These are phyloP conservation scores for Rhinella marina DNA, from an alignment of 2,797 vertebrate genomes.

Conservation along the genomic window DNA sequence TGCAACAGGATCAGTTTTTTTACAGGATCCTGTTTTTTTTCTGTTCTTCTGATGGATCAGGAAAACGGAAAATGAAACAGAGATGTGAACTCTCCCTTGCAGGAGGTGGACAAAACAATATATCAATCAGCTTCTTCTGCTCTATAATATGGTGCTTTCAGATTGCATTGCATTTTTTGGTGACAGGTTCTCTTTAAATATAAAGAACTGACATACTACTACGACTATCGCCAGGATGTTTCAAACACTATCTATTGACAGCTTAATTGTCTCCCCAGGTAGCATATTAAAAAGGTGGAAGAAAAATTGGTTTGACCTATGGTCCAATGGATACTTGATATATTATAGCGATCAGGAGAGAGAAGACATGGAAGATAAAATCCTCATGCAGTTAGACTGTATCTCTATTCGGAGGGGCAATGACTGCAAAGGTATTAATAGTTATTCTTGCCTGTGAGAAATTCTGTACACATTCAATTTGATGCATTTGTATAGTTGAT, in stretches of 20 bases:
- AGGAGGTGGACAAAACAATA: no score
- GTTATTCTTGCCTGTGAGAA: not conserved
- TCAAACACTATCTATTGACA: not conserved
- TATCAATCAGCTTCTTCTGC: no score
- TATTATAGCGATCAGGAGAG: conserved; percentile 90
- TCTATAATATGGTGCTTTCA: no score
- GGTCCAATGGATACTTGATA: conserved; percentile 88
- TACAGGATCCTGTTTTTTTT: no score
- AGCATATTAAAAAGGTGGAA: conserved; percentile 96
- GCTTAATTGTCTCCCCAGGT: conserved; percentile 72
- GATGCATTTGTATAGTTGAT: not conserved
- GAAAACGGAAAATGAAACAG: no score
- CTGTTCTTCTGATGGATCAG: no score
- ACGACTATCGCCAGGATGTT: not conserved
- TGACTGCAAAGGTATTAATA: conserved; percentile 84
- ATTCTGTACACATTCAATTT: not conserved
- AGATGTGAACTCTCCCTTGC: no score
- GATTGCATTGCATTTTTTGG: no score
- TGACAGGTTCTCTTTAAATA: no score
- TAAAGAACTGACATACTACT: no score
- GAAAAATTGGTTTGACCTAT: conserved; percentile 96
- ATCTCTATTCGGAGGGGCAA: conserved; percentile 86
- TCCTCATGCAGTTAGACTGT: conserved; percentile 92
- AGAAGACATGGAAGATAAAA: conserved; percentile 88
- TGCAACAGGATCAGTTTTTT: no score